phyloP scores from a whole-genome alignment of 2,797 vertebrate genomes.

The Fratercula arctica region DNA sequence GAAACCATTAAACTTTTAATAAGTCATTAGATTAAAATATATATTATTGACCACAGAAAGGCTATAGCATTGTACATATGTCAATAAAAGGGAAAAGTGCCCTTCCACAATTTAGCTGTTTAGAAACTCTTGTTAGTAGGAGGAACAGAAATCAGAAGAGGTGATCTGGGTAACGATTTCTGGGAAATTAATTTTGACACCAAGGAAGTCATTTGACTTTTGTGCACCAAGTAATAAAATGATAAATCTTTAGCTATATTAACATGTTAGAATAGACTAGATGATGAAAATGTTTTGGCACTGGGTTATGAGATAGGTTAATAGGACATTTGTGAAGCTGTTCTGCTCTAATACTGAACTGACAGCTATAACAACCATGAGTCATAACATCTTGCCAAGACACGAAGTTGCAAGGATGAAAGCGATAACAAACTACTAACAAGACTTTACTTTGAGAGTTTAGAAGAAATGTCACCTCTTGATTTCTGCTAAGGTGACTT shows the following conservation, averaged over 20 bases:
- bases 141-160: not conserved
- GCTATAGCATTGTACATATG: not conserved
- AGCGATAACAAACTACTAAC: not conserved
- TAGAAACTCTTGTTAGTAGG: not conserved
- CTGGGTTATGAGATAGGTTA: slow-evolving; percentile 54
- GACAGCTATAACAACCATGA: slow-evolving; percentile 30
- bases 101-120: not conserved
- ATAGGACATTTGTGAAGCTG: slow-evolving; percentile 50
- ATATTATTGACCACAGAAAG: not conserved
- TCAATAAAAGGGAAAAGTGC: not conserved
- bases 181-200: slow-evolving; percentile 36
- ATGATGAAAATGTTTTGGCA: slow-evolving; percentile 38
- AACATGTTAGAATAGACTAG: not conserved
- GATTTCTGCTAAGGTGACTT: not conserved
- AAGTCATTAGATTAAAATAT: not conserved
- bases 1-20: not conserved
- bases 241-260: slow-evolving; percentile 37
- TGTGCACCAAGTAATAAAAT: slow-evolving; percentile 1
- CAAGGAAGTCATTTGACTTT: slow-evolving; percentile 28
- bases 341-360: slow-evolving; percentile 35
- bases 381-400: not conserved
- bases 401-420: not conserved
- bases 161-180: not conserved
- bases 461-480: not conserved
- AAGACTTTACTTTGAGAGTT: not conserved